These are phyloP conservation scores for Philaethria dido DNA, from an alignment of 2,888 invertebrate genomes.

Conservation along the genomic window DNA sequence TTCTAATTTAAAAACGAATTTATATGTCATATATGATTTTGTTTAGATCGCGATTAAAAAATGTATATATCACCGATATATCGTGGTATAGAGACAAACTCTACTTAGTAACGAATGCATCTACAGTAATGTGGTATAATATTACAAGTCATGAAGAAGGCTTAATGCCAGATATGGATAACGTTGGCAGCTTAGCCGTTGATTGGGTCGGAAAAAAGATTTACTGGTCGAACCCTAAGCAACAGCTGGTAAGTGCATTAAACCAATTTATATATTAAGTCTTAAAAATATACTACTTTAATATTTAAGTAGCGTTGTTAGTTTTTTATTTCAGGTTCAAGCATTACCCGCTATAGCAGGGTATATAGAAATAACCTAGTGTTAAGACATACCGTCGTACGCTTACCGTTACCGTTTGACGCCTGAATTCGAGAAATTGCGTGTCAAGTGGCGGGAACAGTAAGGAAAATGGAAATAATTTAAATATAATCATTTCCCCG, in stretches of 20 bases:
- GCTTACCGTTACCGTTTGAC: too few relatives aligned
- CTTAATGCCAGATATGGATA: slow-evolving; percentile 86
- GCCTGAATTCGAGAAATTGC: too few relatives aligned
- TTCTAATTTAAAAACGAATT: background rate
- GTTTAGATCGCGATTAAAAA: slow-evolving; percentile 77
- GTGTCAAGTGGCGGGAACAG: too few relatives aligned
- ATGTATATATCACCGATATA: slow-evolving; percentile 87
- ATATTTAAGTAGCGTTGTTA: too few relatives aligned
- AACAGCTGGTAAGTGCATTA: slow-evolving; percentile 87
- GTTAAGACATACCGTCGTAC: too few relatives aligned
- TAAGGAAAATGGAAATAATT: too few relatives aligned
- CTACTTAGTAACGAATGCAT: slow-evolving; percentile 89
- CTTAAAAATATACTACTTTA: too few relatives aligned
- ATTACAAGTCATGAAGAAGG: slow-evolving; percentile 84
- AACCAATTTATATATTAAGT: background rate
- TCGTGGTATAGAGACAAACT: slow-evolving; percentile 90
- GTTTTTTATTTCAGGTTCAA: too few relatives aligned
- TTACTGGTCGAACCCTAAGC: slow-evolving; percentile 95
- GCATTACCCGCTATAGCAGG: too few relatives aligned
- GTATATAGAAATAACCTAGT: too few relatives aligned
- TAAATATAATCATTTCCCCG: too few relatives aligned
- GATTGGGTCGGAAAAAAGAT: slow-evolving; percentile 96
- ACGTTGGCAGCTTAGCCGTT: slow-evolving; percentile 91
- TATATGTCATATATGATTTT: background rate
- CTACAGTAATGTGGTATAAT: slow-evolving; percentile 89